These are phyloP conservation scores for Sebastes hubbsi DNA, from an alignment of 2,797 vertebrate species.

Conservation along the genomic window DNA sequence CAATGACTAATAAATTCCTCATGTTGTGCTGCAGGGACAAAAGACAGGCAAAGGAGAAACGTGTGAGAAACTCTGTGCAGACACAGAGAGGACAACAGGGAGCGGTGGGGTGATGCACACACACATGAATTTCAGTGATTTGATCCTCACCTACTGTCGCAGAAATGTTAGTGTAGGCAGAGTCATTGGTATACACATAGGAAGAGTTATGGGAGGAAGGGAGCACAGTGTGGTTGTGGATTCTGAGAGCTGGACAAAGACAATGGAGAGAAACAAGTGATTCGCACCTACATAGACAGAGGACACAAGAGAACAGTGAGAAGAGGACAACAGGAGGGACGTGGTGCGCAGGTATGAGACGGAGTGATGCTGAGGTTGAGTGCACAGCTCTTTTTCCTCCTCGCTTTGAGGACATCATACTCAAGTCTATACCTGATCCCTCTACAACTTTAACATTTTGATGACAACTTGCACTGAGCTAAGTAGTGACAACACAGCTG, in stretches of 20 bases:
- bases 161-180: constrained; percentile 98
- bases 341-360: constrained; percentile 77
- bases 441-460: constrained; percentile 34
- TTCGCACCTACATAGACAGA: constrained; percentile 70
- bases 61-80: constrained; percentile 24
- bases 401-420: constrained; percentile 52
- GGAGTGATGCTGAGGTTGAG: constrained; percentile 69
- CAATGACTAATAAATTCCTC: background rate
- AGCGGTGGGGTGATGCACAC: constrained; percentile 40
- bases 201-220: constrained; percentile 93
- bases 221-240: constrained; percentile 98
- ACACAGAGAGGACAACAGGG: constrained; percentile 33
- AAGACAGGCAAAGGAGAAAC: background rate
- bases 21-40: background rate
- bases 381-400: background rate
- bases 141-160: constrained; percentile 96
- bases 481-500: background rate
- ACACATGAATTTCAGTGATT: constrained; percentile 46
- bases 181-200: constrained; percentile 98
- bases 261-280: constrained; percentile 78
- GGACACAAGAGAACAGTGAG: constrained; percentile 52
- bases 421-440: constrained; percentile 78
- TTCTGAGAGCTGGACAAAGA: constrained; percentile 91
- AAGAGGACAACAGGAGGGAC: constrained; percentile 64
- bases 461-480: background rate